Evolutionary conservation across 2,888 invertebrate genomes (phyloP).

Genomic region (Actias luna): DNA sequence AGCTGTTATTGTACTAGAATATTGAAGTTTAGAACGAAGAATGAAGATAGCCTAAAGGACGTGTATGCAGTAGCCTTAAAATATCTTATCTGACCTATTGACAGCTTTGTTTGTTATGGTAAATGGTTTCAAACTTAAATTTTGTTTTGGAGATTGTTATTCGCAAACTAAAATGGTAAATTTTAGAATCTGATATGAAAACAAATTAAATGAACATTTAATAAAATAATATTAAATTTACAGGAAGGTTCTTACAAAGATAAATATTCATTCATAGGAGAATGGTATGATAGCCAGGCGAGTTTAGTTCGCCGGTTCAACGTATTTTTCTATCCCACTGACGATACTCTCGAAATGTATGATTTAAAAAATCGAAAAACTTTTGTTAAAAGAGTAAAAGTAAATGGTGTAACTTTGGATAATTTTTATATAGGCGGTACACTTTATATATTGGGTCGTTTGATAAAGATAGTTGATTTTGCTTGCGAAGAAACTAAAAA

Average conservation of each 20-base stretch:
- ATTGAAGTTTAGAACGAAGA: neutral
- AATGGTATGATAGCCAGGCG: conserved; percentile 94
- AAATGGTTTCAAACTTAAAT: neutral
- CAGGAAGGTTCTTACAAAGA: conserved; percentile 78
- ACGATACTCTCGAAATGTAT: conserved; percentile 91
- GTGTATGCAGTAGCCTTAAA: neutral
- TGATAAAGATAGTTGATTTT: conserved; percentile 87
- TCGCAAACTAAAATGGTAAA: neutral
- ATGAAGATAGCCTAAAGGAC: neutral
- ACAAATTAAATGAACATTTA: neutral
- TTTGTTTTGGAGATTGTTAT: neutral
- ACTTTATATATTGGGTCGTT: conserved; percentile 87
- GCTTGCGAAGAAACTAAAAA: conserved; percentile 86
- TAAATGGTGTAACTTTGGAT: conserved; percentile 83
- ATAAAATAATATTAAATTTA: conserved; percentile 1
- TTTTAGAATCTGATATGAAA: neutral
- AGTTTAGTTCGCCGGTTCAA: conserved; percentile 87
- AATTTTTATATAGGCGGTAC: conserved; percentile 89
- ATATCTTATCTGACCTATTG: neutral
- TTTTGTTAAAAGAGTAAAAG: conserved; percentile 86
- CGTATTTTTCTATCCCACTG: conserved; percentile 88
- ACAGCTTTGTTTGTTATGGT: neutral
- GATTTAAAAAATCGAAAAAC: conserved; percentile 84
- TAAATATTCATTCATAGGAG: conserved; percentile 85
- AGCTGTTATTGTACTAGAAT: too few relatives aligned